Percentiles rank a stretch among this genome's conserved stretches.
Evolutionary conservation across 2,888 invertebrate species (phyloP).

Genomic region (Stictocephala bisonia): DNA sequence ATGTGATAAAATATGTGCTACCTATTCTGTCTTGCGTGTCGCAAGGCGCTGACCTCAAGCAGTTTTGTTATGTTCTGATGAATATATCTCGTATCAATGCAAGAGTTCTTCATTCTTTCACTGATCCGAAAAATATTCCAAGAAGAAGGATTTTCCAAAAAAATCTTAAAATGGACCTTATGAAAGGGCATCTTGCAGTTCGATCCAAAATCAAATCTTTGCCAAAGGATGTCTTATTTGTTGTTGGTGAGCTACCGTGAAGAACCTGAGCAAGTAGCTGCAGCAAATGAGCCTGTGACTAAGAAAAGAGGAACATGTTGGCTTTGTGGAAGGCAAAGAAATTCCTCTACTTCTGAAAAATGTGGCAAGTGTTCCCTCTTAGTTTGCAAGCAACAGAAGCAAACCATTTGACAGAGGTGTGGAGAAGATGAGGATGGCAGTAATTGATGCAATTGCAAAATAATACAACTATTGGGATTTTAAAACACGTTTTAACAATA

Average conservation of each 20-base stretch:
- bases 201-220: conserved; percentile 13
- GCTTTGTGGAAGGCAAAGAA: no score
- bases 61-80: background rate
- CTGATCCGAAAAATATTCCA: background rate
- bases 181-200: conserved; percentile 15
- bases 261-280: background rate
- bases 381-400: background rate
- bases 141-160: no score
- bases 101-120: conserved; percentile 3
- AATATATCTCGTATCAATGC: background rate
- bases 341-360: no score
- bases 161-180: conserved; percentile 12
- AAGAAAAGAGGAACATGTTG: background rate
- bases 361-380: background rate
- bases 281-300: background rate
- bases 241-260: conserved; percentile 10
- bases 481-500: no score
- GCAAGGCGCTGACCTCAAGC: background rate
- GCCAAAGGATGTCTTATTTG: conserved; percentile 10
- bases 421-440: background rate
- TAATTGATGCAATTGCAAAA: background rate
- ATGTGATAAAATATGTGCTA: no score
- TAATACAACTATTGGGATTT: background rate
- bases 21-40: background rate
- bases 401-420: background rate